A percentile compares a stretch with the other conserved stretches of the same genome.
These are phyloP conservation scores for Chrysodeixis includens DNA, from an alignment of 2,888 invertebrate genomes.

Conservation along the genomic window DNA sequence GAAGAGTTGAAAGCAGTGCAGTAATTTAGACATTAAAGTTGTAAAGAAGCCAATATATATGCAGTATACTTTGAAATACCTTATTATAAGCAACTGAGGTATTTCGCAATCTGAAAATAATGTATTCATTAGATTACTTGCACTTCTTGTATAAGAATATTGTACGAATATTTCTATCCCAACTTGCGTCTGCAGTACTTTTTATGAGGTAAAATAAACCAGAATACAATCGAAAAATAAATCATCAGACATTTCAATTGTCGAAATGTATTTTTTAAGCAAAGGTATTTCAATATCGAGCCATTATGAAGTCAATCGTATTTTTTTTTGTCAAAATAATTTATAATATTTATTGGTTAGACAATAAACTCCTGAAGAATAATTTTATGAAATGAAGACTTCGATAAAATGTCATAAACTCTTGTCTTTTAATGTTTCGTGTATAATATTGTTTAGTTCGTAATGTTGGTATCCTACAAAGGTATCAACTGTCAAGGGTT, in stretches of 20 bases:
- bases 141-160: background rate
- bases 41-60: slow-evolving; percentile 5
- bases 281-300: no score
- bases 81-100: background rate
- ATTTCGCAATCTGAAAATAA: background rate
- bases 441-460: background rate
- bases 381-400: no score
- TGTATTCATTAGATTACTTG: slow-evolving; percentile 1
- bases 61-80: background rate
- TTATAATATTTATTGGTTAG: no score
- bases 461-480: background rate
- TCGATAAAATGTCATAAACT: no score
- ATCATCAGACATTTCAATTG: no score
- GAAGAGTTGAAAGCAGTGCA: background rate
- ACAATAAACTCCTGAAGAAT: no score
- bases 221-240: no score
- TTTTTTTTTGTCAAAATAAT: no score
- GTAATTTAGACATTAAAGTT: background rate
- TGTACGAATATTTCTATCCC: background rate
- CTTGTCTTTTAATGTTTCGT: background rate
- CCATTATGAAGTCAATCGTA: no score
- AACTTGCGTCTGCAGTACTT: background rate
- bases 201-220: background rate
- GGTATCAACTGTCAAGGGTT: slow-evolving; percentile 13
- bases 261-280: no score